Evolutionary conservation across 2,113 vertebrate genomes (phyloP), one percentile per base, ranked within the genome.

Genomic region (Leuciscus idus): DNA sequence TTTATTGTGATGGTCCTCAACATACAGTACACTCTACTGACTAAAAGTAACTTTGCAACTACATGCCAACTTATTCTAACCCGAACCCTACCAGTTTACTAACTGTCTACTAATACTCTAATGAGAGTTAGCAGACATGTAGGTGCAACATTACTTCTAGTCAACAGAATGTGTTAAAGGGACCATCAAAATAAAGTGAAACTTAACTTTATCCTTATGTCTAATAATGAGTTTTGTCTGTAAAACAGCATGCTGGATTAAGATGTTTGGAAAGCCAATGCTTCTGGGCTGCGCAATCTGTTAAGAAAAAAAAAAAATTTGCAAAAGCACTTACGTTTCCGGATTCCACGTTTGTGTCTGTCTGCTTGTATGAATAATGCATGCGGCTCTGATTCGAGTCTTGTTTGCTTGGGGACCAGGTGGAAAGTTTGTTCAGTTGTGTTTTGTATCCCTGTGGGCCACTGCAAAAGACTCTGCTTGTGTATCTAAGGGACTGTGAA

Each of bases 281-380:
- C 84, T 88, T 92, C 79, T 74, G 68, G 85, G 87, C 86, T 28
- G 86, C 90, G 88, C 88, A 91, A 90, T 92, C 91, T 91, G 92
- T 91, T 91, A 91, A 91, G 89, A 88, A 92, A 85, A 91, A 91
- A 90, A 93, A 92, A 93, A 26, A 26, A n/a, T n/a, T 92, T 89
- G 86, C 84, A 66, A 91, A 91, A 92, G 84, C 87, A 87, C 61
- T 85, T 89, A 68, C 61, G 81, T 85, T 81, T 86, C 39, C 5
- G 11, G 70, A 13, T 26, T 84, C 87, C 72, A 89, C 33, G 10
- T 87, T 13, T 36, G 74, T 72, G 30, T 68, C 15, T 50, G 46
- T 43, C 77, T 81, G 28, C 80, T 83, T 83, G 78, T 46, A 92
- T 93, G 91, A 91, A 93, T 93, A 89, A 93, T 92, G 85, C 88